Evolutionary conservation across 2,113 vertebrate genomes (phyloP).

Genomic region (Gobio gobio): DNA sequence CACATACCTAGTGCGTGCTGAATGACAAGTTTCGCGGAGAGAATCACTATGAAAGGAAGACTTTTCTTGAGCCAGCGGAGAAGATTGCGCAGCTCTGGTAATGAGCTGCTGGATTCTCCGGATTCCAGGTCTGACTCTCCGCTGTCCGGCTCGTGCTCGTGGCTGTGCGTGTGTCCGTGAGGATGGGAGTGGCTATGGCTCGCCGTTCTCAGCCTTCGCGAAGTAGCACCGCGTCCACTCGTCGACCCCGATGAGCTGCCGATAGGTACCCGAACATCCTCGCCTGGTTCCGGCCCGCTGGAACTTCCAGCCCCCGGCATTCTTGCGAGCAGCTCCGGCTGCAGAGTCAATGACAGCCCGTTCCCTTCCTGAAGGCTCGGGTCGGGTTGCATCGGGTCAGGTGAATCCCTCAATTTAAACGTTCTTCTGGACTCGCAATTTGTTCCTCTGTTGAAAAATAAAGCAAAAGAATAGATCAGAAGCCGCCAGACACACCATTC

Average conservation of each 20-base stretch:
- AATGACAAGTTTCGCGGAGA: conserved; percentile 86
- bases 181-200: conserved; percentile 74
- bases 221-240: conserved; percentile 65
- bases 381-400: conserved; percentile 84
- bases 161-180: conserved; percentile 68
- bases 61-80: conserved; percentile 92
- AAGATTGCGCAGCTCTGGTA: conserved; percentile 87
- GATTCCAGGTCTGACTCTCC: conserved; percentile 69
- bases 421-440: conserved; percentile 71
- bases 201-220: conserved; percentile 71
- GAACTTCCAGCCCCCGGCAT: conserved; percentile 64
- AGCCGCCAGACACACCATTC: not conserved
- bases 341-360: conserved; percentile 70
- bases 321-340: conserved; percentile 68
- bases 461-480: not conserved
- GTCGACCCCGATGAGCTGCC: conserved; percentile 70
- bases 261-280: conserved; percentile 79
- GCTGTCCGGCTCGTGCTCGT: conserved; percentile 71
- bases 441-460: conserved; percentile 66
- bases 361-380: conserved; percentile 68
- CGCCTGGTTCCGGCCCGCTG: conserved; percentile 65
- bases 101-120: conserved; percentile 82
- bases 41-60: conserved; percentile 90
- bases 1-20: conserved; percentile 87
- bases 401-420: conserved; percentile 68